A percentile compares a stretch with the other conserved stretches of the same genome.
These are phyloP conservation scores for Romanogobio albipinnatus DNA, from an alignment of 2,113 vertebrate species.

Conservation along the genomic window DNA sequence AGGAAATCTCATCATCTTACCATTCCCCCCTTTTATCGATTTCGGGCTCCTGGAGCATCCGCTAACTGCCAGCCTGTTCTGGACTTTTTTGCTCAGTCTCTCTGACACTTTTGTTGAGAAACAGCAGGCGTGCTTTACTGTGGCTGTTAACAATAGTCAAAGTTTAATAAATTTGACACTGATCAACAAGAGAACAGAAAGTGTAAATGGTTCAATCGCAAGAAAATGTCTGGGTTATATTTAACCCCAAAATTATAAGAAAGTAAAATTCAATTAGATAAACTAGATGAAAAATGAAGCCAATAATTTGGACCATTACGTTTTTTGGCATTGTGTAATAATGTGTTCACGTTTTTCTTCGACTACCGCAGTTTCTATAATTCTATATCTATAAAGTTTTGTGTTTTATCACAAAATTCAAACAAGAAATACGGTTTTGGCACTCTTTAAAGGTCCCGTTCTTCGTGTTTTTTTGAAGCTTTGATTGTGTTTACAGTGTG, in stretches of 20 bases:
- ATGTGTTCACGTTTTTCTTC: too few relatives aligned
- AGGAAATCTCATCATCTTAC: neutral
- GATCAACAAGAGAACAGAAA: neutral
- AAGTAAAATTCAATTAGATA: too few relatives aligned
- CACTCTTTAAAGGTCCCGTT: too few relatives aligned
- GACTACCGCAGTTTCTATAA: too few relatives aligned
- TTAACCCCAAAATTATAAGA: too few relatives aligned
- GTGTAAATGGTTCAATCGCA: neutral
- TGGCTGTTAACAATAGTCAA: neutral
- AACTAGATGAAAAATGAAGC: neutral
- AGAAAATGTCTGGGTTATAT: too few relatives aligned
- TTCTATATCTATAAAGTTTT: too few relatives aligned
- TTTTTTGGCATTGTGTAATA: neutral
- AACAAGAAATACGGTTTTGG: too few relatives aligned
- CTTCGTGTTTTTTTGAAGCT: too few relatives aligned
- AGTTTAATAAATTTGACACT: neutral
- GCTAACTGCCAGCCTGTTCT: neutral
- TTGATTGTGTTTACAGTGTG: too few relatives aligned
- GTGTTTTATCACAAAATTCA: too few relatives aligned
- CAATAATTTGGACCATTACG: neutral
- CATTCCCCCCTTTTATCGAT: neutral
- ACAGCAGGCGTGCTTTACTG: neutral
- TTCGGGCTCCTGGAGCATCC: neutral
- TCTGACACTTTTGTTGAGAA: neutral
- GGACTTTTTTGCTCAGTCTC: neutral